Evolutionary conservation across 2,888 invertebrate species (phyloP).

Genomic region (Cephus nigrinus): DNA sequence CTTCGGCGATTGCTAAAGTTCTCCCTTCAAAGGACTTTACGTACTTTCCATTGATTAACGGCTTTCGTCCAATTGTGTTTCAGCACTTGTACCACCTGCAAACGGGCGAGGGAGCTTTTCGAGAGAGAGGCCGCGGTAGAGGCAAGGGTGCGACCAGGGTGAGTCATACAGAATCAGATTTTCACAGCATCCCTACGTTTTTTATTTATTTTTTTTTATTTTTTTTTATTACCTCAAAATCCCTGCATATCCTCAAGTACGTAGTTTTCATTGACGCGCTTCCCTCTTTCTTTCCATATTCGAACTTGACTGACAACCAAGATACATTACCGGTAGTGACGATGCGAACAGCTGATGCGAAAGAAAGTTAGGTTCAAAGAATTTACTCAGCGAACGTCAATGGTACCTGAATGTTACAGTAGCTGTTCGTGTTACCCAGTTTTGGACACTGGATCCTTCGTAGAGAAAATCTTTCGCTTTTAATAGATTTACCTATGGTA

Average conservation of each 20-base stretch:
- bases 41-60: neutral
- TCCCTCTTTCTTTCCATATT: neutral
- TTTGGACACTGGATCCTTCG: neutral
- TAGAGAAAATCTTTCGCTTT: neutral
- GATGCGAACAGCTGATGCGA: neutral
- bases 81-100: constrained; percentile 65
- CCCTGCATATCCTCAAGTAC: neutral
- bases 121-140: constrained; percentile 62
- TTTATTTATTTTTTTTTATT: too few species aligned
- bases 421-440: neutral
- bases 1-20: neutral
- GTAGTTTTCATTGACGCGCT: neutral
- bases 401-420: neutral
- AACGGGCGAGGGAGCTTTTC: constrained; percentile 62
- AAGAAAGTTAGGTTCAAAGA: neutral
- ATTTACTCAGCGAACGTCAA: neutral
- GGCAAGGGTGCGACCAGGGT: constrained; percentile 65
- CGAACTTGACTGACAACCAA: neutral
- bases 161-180: constrained; percentile 34
- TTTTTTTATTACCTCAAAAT: neutral
- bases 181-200: neutral
- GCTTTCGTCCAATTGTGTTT: constrained; percentile 33
- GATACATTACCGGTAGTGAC: neutral
- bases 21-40: neutral
- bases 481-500: neutral